A percentile compares a stretch with the other conserved stretches of the same genome.
phyloP scores from a whole-genome alignment of 2,888 invertebrate species.

The Drosophila infuscata region DNA sequence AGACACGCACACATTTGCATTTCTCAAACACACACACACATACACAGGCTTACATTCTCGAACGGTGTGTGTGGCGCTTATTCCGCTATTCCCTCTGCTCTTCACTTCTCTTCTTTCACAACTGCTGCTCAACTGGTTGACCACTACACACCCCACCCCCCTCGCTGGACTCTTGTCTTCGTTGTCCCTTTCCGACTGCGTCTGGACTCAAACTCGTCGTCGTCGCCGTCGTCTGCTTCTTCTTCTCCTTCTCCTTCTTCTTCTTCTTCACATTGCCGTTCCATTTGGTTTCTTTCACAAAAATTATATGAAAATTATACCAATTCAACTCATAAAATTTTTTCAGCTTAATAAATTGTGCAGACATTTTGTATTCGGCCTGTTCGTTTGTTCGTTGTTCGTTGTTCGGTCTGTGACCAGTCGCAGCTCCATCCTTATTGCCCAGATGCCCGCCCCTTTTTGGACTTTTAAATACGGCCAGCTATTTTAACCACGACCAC shows the following conservation, averaged over 20 bases:
- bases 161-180: neutral
- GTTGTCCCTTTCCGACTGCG: conserved; percentile 39
- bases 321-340: conserved; percentile 83
- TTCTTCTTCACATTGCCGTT: conserved; percentile 26
- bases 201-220: conserved; percentile 39
- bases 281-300: conserved; percentile 72
- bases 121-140: conserved; percentile 65
- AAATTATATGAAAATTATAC: conserved; percentile 84
- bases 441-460: conserved; percentile 23
- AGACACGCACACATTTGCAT: conserved; percentile 73
- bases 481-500: conserved; percentile 40
- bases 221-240: neutral
- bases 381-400: conserved; percentile 1
- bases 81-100: conserved; percentile 20
- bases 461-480: conserved; percentile 46
- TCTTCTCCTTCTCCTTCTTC: neutral
- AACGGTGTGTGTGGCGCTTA: conserved; percentile 70
- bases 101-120: conserved; percentile 12
- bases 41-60: conserved; percentile 11
- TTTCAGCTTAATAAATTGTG: conserved; percentile 81
- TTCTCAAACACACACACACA: conserved; percentile 38
- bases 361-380: conserved; percentile 74
- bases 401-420: conserved; percentile 2
- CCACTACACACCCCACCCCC: neutral
- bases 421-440: conserved; percentile 27